phyloP scores from a whole-genome alignment of 1,140 invertebrate species.

The Lordiphosa stackelbergi region DNA sequence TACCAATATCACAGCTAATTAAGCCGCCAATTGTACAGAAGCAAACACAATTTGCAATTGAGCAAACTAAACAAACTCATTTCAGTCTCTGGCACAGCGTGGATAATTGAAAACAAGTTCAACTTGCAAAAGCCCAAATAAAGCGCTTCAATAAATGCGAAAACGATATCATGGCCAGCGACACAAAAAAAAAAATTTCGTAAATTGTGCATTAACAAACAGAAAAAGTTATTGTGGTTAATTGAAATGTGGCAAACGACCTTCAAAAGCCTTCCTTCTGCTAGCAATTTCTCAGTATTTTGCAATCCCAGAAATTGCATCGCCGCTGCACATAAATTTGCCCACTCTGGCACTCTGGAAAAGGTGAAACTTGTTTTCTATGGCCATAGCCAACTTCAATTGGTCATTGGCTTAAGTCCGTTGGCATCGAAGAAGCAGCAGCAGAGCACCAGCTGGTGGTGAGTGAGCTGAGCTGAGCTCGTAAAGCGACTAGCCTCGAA shows the following conservation, averaged over 20 bases:
- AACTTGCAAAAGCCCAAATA: constrained; percentile 6
- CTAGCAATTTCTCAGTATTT: constrained; percentile 14
- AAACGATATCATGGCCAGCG: constrained; percentile 42
- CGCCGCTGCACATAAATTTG: constrained; percentile 4
- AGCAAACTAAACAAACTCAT: too few relatives aligned
- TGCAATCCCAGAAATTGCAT: constrained; percentile 25
- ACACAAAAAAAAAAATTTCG: constrained; percentile 4
- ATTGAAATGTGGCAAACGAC: constrained; percentile 24
- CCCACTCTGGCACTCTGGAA: constrained; percentile 3
- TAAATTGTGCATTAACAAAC: background rate
- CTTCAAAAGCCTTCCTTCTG: constrained; percentile 31
- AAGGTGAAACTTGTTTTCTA: constrained; percentile 64
- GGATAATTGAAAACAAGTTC: constrained; percentile 54
- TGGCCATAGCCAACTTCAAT: constrained; percentile 45
- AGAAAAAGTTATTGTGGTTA: background rate
- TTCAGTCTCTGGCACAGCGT: background rate
- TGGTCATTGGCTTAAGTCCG: constrained; percentile 61
- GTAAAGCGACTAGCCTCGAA: constrained; percentile 41
- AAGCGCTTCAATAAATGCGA: constrained; percentile 16
- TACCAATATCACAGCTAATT: too few relatives aligned
- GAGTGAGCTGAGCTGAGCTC: constrained; percentile 10
- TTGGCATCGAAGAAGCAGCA: constrained; percentile 23
- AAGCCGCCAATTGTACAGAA: too few relatives aligned
- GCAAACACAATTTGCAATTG: too few relatives aligned
- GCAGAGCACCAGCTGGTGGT: constrained; percentile 4